Evolutionary conservation across 2,888 invertebrate species (phyloP).

Genomic region (Thelaira solivaga): DNA sequence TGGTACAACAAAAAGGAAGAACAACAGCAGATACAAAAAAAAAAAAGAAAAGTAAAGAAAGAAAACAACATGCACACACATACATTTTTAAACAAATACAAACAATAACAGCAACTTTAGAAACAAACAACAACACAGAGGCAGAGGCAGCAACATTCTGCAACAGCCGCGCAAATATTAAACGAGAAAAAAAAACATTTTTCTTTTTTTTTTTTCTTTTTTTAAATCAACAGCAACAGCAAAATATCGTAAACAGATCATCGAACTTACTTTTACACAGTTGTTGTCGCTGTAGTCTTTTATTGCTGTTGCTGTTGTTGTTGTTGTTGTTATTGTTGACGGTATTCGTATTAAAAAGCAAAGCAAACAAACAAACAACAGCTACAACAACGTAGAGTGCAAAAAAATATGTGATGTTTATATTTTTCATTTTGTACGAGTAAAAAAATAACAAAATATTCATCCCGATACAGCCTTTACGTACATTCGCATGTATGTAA

Average conservation of each 20-base stretch:
- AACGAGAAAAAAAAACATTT: conserved; percentile 42
- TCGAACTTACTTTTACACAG: conserved; percentile 72
- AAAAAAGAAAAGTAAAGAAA: conserved; percentile 10
- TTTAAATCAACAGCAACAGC: conserved; percentile 57
- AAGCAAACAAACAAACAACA: conserved; percentile 49
- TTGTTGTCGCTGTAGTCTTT: conserved; percentile 64
- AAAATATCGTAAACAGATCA: conserved; percentile 74
- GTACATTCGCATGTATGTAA: no score
- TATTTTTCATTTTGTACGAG: conserved; percentile 50
- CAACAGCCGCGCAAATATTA: conserved; percentile 43
- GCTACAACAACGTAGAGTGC: conserved; percentile 41
- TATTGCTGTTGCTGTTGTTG: conserved; percentile 49
- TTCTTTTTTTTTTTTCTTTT: neutral
- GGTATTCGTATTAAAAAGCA: conserved; percentile 54
- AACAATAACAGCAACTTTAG: conserved; percentile 34
- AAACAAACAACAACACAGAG: conserved; percentile 52
- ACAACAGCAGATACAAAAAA: conserved; percentile 44
- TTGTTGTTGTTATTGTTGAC: conserved; percentile 55
- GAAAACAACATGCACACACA: conserved; percentile 3
- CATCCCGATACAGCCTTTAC: conserved; percentile 12
- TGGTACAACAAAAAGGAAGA: conserved; percentile 2
- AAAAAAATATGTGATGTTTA: conserved; percentile 41
- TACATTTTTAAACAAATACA: conserved; percentile 3
- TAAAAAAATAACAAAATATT: conserved; percentile 38
- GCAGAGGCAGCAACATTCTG: conserved; percentile 47